These are phyloP conservation scores for Chaetorhynchus papuensis DNA, from an alignment of 2,113 vertebrate genomes.

Conservation along the genomic window DNA sequence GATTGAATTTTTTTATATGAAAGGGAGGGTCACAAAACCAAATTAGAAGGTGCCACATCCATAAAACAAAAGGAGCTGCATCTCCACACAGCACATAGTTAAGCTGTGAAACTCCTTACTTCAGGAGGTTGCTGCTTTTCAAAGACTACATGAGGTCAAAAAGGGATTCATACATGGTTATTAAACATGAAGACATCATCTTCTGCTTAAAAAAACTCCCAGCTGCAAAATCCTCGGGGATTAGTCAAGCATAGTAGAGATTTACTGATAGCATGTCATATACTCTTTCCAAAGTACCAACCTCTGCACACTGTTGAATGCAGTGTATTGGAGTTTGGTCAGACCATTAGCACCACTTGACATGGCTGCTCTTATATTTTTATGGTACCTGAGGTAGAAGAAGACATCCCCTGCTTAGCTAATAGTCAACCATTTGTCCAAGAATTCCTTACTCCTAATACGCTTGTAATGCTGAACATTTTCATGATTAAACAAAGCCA, in stretches of 20 bases:
- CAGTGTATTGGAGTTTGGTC: not conserved
- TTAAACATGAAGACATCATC: not conserved
- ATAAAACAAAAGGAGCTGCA: not conserved
- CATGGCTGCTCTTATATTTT: not conserved
- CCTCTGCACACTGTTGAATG: not conserved
- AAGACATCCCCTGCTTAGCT: not conserved
- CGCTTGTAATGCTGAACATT: not conserved
- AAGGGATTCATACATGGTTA: not conserved
- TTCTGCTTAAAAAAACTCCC: not conserved
- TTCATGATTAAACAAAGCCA: not conserved
- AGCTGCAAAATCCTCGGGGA: not conserved
- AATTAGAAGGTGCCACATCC: not conserved
- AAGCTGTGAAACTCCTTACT: not conserved
- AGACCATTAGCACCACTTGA: not conserved
- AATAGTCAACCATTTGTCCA: not conserved
- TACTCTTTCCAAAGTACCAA: not conserved
- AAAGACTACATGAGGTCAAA: not conserved
- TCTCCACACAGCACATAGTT: not conserved
- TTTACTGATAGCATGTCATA: not conserved
- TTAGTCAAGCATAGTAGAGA: not conserved
- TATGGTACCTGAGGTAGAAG: not conserved
- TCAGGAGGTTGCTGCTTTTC: not conserved
- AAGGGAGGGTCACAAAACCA: not conserved
- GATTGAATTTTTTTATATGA: not conserved
- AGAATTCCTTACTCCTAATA: not conserved